phyloP scores from a whole-genome alignment of 2,113 vertebrate genomes.

The Arvicanthis niloticus region DNA sequence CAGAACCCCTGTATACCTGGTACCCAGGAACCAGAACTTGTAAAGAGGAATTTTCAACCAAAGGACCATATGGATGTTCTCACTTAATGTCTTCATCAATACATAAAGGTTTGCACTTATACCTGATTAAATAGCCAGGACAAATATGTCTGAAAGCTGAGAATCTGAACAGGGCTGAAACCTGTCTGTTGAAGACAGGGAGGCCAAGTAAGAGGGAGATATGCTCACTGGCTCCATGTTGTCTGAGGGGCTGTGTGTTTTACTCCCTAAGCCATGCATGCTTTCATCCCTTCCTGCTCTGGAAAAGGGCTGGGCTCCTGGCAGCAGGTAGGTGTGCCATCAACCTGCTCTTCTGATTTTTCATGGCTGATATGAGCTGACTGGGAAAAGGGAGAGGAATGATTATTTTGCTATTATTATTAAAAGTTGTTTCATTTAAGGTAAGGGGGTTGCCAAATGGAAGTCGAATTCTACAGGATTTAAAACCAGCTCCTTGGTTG shows the following conservation, averaged over 20 bases:
- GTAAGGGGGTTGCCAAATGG: neutral
- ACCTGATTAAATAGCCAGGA: neutral
- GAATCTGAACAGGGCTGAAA: neutral
- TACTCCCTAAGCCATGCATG: no score
- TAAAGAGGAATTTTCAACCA: neutral
- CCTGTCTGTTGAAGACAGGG: accelerated
- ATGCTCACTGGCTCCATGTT: neutral
- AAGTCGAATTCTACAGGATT: neutral
- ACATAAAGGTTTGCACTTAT: accelerated
- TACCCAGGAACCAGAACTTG: accelerated
- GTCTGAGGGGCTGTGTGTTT: neutral
- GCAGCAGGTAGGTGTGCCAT: no score
- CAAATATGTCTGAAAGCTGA: neutral
- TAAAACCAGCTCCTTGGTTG: neutral
- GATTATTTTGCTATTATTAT: neutral
- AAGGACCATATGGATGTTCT: neutral
- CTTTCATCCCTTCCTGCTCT: neutral
- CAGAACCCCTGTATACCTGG: accelerated
- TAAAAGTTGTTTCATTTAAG: neutral
- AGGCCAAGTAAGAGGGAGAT: neutral
- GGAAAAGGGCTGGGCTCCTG: neutral
- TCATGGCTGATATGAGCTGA: accelerated
- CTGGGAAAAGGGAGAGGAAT: neutral
- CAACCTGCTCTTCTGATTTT: neutral
- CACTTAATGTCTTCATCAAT: neutral